Base-by-base conservation (phyloP, 2,797 vertebrate species). In the Sebastes variabilis region DNA sequence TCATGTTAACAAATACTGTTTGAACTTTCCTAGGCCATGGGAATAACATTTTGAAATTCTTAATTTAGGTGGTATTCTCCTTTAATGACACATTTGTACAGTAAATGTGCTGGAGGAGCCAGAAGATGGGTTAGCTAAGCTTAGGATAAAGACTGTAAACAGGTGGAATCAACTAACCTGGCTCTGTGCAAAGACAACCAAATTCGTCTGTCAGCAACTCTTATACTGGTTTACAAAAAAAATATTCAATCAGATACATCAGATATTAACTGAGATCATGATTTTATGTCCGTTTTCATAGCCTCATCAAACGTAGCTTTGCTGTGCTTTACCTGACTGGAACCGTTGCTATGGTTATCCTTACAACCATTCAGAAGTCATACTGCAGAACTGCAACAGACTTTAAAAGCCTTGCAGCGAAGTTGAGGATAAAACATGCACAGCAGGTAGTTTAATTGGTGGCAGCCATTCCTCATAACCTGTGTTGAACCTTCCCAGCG, bases 381-480 rank as follows among this genome's bases (percentile, higher is more conserved):
- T 42, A 27, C 61, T 66, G 69, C 54, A 75, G 65, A 72, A 61
- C 60, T 66, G 36, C 58, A 62, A 65, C 32, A 56, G 34, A 85
- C 66, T 84, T 76, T 71, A 34, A 80, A 77, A 82, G 56, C n/a
- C 49, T 75, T 32, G 56, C 38, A 66, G 49, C 4, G 0, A 82
- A 75, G 85, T 75, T 75, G 52, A 81, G 77, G 72, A 84, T 84
- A 85, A 91, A 86, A 89, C 79, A 84, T 77, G 79, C 90, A 83
- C 88, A 86, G 87, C 80, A 88, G 75, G 81, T 84, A 81, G 77
- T 90, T 82, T 87, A 90, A 88, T 83, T 82, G 87, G 85, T 82
- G 87, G 74, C 74, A 84, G 66, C 52, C 38, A 83, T 86, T 88
- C 77, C 70, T 89, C 58, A 87, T 84, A 90, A 86, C 78, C 80